Conservation (phyloP, 2,888 invertebrate genomes). For the Drosophila rubida region DNA sequence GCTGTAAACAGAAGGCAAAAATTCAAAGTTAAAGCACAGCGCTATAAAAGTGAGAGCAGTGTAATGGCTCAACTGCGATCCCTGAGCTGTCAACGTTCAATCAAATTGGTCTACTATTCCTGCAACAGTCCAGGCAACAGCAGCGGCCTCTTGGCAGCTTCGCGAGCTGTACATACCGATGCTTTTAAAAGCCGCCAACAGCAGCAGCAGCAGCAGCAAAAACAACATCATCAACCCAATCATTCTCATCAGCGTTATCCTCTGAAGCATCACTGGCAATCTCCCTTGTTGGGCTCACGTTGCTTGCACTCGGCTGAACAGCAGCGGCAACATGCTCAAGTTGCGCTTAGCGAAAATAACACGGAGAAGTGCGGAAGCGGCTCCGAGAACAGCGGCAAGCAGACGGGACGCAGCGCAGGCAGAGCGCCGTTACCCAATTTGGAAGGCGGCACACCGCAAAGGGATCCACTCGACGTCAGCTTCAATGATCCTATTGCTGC, state of each 20-base stretch:
- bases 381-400: slow-evolving; percentile 16
- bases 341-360: slow-evolving; percentile 25
- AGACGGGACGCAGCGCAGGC: background rate
- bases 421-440: slow-evolving; percentile 41
- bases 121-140: slow-evolving; percentile 59
- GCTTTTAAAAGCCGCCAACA: background rate
- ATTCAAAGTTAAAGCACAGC: background rate
- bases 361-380: background rate
- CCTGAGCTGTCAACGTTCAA: slow-evolving; percentile 82
- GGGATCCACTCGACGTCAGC: slow-evolving; percentile 92
- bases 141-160: slow-evolving; percentile 26
- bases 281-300: slow-evolving; percentile 19
- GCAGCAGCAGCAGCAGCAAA: slow-evolving; percentile 17
- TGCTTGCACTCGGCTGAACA: slow-evolving; percentile 54
- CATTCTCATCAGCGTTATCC: background rate
- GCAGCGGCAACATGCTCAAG: slow-evolving; percentile 45
- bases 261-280: slow-evolving; percentile 23
- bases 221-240: background rate
- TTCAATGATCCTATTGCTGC: slow-evolving; percentile 96
- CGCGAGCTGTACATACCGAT: background rate
- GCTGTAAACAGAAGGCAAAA: background rate
- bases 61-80: slow-evolving; percentile 85
- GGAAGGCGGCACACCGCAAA: slow-evolving; percentile 70
- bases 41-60: slow-evolving; percentile 39
- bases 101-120: slow-evolving; percentile 79